These are phyloP conservation scores for Lepus americanus DNA, from an alignment of 2,113 vertebrate species.

Conservation along the genomic window DNA sequence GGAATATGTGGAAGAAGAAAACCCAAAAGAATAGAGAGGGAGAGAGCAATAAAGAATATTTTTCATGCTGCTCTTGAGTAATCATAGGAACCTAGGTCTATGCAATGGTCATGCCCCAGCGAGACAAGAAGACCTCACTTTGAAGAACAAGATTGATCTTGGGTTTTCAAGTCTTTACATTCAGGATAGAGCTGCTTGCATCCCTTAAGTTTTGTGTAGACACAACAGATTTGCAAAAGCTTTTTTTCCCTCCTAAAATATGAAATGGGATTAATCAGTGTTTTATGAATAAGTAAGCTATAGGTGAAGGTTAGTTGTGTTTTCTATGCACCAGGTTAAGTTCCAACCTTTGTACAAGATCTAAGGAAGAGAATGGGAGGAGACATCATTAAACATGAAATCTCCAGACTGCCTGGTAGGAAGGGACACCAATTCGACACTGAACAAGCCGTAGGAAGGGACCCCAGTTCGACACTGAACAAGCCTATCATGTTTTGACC, in stretches of 20 bases:
- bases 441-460: background rate
- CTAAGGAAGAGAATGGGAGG: background rate
- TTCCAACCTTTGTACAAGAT: too few relatives aligned
- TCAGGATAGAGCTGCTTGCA: too few relatives aligned
- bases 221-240: background rate
- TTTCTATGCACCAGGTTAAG: background rate
- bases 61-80: too few relatives aligned
- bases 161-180: background rate
- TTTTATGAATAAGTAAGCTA: background rate
- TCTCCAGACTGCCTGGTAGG: background rate
- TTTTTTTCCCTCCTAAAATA: background rate
- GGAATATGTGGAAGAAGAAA: background rate
- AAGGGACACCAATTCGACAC: too few relatives aligned
- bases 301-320: too few relatives aligned
- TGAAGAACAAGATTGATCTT: background rate
- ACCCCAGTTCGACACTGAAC: background rate
- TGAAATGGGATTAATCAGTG: background rate
- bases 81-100: background rate
- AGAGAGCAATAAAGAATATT: background rate
- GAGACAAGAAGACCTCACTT: too few relatives aligned
- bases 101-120: rapidly evolving
- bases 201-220: too few relatives aligned
- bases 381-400: background rate
- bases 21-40: background rate
- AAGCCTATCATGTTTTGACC: background rate